Evolutionary conservation across 2,797 vertebrate species (phyloP), one percentile per base, ranked within the genome.

Genomic region (Propithecus deckenii): DNA sequence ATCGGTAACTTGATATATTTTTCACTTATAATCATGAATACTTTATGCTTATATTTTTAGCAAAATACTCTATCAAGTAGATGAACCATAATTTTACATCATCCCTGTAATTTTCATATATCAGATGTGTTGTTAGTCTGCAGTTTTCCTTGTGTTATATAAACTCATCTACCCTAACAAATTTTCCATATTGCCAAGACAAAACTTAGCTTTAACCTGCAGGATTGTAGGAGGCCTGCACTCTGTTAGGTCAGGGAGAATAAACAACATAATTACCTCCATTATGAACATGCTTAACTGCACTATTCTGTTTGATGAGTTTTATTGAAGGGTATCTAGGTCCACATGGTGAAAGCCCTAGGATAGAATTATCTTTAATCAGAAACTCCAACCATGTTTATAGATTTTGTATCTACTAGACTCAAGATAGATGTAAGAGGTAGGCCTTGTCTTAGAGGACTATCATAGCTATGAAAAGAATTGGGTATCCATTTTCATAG

Each of bases 301-400:
- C 76, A 30, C 25, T 65, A n/a, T 79, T 88, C 25, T 91, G 22
- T 81, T 91, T 38, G 55, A 30, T 85, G 89, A 43, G 59, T 95
- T 86, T 92, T 86, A 81, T 22, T 71, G 83, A 90, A 93, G 61
- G 61, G 14, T 90, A 81, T 50, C 22, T 93, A 50, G 50, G 32
- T 84, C 15, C 30, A 84, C 30, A 41, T 52, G 61, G n/a, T 94
- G 85, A 92, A 94, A 89, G 41, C 76, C 14, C 17, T 69, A 46
- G 17, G 79, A 59, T 83, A 67, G 59, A 90, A 72, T 89, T 95
- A 28, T 72, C 81, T 74, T 87, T 97, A 87, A 80, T 80, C 9
- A n/a, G 35, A 72, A 95, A 65, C 48, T 80, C 25, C 18, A 25
- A 17, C 69, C 20, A 35, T 74, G 48, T 63, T 84, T 46, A 46